A percentile compares a stretch with the other conserved stretches of the same genome.
These are phyloP conservation scores for Chaetodon trifasciatus DNA, from an alignment of 2,797 vertebrate species.

Conservation along the genomic window DNA sequence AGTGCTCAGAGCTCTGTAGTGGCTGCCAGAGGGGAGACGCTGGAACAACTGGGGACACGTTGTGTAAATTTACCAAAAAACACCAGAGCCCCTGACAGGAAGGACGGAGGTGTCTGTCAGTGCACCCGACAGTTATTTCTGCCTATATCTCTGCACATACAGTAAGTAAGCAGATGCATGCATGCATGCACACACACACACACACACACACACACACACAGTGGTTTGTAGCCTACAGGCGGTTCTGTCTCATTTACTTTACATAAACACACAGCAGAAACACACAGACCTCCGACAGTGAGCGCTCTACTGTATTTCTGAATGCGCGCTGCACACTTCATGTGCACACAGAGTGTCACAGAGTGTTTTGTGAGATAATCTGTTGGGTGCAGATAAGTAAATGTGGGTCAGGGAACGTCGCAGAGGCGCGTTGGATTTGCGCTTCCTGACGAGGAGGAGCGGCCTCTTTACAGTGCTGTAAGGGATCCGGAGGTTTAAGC, in stretches of 20 bases:
- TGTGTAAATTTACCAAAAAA: too few relatives aligned
- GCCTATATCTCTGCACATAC: too few relatives aligned
- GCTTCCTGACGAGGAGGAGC: slow-evolving; percentile 9
- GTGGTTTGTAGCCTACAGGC: background rate
- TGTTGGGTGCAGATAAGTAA: slow-evolving; percentile 46
- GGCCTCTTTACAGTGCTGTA: background rate
- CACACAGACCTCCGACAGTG: background rate
- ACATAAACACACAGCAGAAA: background rate
- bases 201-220: background rate
- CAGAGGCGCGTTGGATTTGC: slow-evolving; percentile 20
- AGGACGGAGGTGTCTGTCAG: too few relatives aligned
- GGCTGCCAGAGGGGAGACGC: too few relatives aligned
- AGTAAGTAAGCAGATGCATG: too few relatives aligned
- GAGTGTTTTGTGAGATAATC: slow-evolving; percentile 33
- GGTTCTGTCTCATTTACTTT: background rate
- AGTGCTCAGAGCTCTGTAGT: too few relatives aligned
- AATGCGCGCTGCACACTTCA: background rate
- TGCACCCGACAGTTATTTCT: too few relatives aligned
- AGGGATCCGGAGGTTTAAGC: background rate
- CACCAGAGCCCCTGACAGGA: too few relatives aligned
- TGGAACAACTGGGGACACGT: too few relatives aligned
- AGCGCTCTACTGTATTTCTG: background rate
- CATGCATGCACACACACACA: too few relatives aligned
- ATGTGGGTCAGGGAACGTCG: slow-evolving; percentile 56
- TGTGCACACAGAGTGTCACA: background rate